Base-by-base conservation (phyloP, 2,797 vertebrate species). In the Avahi laniger region DNA sequence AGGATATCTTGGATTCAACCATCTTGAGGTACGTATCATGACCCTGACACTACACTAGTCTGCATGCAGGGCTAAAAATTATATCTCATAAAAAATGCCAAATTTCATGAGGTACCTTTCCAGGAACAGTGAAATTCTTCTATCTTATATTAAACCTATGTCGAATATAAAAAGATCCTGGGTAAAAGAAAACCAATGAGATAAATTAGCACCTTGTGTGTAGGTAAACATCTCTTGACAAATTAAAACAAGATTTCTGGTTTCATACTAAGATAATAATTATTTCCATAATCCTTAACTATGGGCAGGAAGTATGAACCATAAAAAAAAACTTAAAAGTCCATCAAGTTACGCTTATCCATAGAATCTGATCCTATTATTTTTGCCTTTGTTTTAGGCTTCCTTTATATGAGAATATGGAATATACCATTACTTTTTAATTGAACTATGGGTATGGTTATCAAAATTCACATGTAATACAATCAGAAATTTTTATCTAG, bases 381-480 rank as follows among this genome's bases (percentile, higher is more conserved):
- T 59, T 54, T 72, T 79, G 22, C 14, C 5, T 86, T 12, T 75
- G 46, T 67, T 90, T 92, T 35, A 85, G 57, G 30, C 22, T 88
- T 63, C 22, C 65, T 70, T 70, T 82, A 20, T 57, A 35, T 87
- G 61, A 85, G 7, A 72, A 88, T 69, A 43, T 61, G 10, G 14
- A 61, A 46, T 33, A 38, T 85, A 30, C 4, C 33, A 81, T 24
- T 33, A 73, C 33, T 41, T 52, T 79, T 81, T 79, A 80, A 81
- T 41, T 87, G 26, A 81, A 81, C 88, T 43, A 59, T 24, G 70
- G 5, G 15, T 59, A 33, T 54, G 5, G 5, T 4, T 41, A 85
- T 70, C 35, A 12, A 65, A 96, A 88, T 50, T 92, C 30, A 93
- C n/a, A 85, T 35, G 57, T 90, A 18, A 94, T 90, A 54, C 65